A percentile compares a stretch with the other conserved stretches of the same genome.
These are phyloP conservation scores for Rhyzopertha dominica DNA, from an alignment of 1,140 invertebrate genomes.

Conservation along the genomic window DNA sequence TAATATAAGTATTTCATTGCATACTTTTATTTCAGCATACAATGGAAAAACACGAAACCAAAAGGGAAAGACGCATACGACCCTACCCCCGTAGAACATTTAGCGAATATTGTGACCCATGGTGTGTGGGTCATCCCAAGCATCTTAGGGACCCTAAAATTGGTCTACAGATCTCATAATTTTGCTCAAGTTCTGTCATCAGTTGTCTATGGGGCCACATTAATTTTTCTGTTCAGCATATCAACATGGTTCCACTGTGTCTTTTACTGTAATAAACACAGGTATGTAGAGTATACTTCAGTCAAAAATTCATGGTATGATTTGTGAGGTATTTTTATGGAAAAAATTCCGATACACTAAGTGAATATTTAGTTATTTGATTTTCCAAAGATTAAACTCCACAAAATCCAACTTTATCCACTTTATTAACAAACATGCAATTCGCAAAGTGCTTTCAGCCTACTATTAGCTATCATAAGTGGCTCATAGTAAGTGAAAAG, in stretches of 20 bases:
- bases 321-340: no score
- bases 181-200: conserved; percentile 72
- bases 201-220: conserved; percentile 77
- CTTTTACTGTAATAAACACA: conserved; percentile 69
- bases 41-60: conserved; percentile 66
- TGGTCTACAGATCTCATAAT: conserved; percentile 66
- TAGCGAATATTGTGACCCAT: conserved; percentile 88
- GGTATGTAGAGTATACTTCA: no score
- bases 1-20: conserved; percentile 6
- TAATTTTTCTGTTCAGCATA: conserved; percentile 80
- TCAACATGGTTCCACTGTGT: conserved; percentile 89
- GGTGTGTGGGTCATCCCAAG: conserved; percentile 83
- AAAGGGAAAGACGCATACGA: conserved; percentile 60
- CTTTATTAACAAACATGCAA: no score
- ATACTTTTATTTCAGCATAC: conserved; percentile 51
- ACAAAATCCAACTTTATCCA: no score
- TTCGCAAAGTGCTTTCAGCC: no score
- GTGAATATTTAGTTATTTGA: no score
- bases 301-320: no score
- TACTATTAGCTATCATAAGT: no score
- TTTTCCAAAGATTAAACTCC: no score
- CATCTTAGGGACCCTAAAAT: conserved; percentile 64
- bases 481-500: no score
- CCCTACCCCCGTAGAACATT: conserved; percentile 77
- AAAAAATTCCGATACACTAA: no score